These are phyloP conservation scores for Paracanthobrama guichenoti DNA, from an alignment of 2,113 vertebrate species.

Conservation along the genomic window DNA sequence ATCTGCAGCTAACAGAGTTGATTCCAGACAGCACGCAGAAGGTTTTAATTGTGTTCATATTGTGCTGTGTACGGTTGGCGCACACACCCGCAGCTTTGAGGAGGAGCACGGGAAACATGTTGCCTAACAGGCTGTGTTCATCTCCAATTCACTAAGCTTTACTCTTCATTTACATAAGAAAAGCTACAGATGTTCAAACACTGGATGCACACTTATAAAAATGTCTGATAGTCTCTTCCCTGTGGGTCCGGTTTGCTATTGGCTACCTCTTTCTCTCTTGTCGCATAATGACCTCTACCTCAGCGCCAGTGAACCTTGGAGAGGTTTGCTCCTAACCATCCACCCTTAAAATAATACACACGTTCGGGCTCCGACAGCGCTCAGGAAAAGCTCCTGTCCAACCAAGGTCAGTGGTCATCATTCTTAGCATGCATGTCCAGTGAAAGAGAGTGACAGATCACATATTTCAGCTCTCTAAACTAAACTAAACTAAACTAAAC, in stretches of 20 bases:
- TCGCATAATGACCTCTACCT: conserved; percentile 39
- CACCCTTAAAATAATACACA: conserved; percentile 16
- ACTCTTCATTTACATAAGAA: conserved; percentile 35
- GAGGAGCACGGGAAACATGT: neutral
- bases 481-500: no score
- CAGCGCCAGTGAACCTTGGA: conserved; percentile 39
- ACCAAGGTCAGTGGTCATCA: conserved; percentile 11
- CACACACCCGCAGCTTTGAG: neutral
- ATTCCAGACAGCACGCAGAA: conserved; percentile 48
- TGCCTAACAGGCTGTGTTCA: conserved; percentile 19
- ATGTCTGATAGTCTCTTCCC: conserved; percentile 25
- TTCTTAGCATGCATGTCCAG: conserved; percentile 21
- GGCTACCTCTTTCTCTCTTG: conserved; percentile 16
- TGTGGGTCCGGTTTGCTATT: conserved; percentile 13
- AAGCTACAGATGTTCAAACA: conserved; percentile 54
- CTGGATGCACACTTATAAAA: neutral
- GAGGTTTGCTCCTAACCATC: conserved; percentile 28
- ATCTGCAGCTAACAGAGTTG: conserved; percentile 51
- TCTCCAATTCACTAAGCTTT: conserved; percentile 25
- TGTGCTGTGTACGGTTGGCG: conserved; percentile 1
- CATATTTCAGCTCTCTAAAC: conserved; percentile 29
- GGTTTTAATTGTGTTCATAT: conserved; percentile 54
- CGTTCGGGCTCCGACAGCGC: neutral
- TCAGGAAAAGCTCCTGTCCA: neutral
- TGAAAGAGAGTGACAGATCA: conserved; percentile 7